A percentile compares a stretch with the other conserved stretches of the same genome.
Conservation (phyloP, 2,888 invertebrate genomes). For the Buathra laborator region DNA sequence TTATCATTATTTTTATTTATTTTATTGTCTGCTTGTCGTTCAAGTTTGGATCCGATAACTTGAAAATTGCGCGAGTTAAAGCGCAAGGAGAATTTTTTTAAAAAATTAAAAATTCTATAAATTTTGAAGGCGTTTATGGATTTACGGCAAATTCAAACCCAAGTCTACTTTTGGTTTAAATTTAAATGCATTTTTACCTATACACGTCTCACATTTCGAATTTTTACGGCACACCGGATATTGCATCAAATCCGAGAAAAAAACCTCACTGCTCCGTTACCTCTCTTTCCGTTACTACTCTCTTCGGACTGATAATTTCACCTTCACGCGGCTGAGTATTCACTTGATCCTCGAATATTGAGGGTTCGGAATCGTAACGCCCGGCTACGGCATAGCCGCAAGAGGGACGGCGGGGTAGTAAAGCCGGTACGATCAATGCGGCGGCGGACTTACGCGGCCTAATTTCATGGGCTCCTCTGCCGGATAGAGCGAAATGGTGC, state of each 20-base stretch:
- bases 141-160: too few species aligned
- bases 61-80: not conserved
- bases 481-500: slow-evolving; percentile 13
- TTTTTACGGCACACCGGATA: too few species aligned
- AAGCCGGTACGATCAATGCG: slow-evolving; percentile 19
- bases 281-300: slow-evolving; percentile 6
- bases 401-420: not conserved
- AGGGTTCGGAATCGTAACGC: slow-evolving; percentile 35
- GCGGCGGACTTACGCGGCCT: slow-evolving; percentile 27
- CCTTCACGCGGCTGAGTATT: slow-evolving; percentile 46
- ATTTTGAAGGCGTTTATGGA: too few species aligned
- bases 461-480: slow-evolving; percentile 37
- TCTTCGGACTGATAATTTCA: slow-evolving; percentile 33
- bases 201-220: too few species aligned
- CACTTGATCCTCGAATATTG: slow-evolving; percentile 60
- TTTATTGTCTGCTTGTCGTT: not conserved
- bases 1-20: too few species aligned
- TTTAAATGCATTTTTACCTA: too few species aligned
- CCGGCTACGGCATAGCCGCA: not conserved
- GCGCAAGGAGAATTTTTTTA: not conserved
- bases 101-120: too few species aligned
- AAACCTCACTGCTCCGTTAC: not conserved
- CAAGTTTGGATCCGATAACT: not conserved
- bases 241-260: too few species aligned
- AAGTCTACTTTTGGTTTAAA: too few species aligned